Evolutionary conservation across 1,140 invertebrate genomes (phyloP), one percentile per base, ranked within the genome.

Genomic region (Chlorops oryzae): DNA sequence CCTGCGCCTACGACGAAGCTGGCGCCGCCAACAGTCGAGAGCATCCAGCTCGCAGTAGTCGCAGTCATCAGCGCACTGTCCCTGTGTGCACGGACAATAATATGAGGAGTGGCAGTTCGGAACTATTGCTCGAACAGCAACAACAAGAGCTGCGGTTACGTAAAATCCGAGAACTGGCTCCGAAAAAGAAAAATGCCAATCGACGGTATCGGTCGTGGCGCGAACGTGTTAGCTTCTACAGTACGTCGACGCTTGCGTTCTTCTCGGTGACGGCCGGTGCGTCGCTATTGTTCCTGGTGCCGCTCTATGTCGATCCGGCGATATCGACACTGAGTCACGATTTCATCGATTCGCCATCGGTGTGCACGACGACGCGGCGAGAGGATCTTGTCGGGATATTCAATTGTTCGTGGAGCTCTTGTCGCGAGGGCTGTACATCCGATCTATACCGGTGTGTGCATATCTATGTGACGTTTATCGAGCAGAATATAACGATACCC

Each of bases 281-380:
- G 22, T 87, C 87, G 3, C 77, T 92, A 23, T 78, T 92, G 27
- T 92, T 93, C 74, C 77, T 92, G 37, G 87, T 92, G 37, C 90
- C 89, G 37, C 77, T 92, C n/a, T 90, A 92, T 73, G 87, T 91
- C 34, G 70, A 93, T 73, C 88, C 89, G 22, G 89, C 89, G n/a
- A 82, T 93, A 52, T 90, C 88, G 59, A 91, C 89, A 4, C 73
- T 92, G 43, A 84, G 84, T 3, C 86, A 88, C 37, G 86, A 92
- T 71, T 92, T 92, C 69, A 82, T 85, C 34, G 80, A 84, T 2
- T 74, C 82, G 44, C 88, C 88, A 6, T 87, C 87, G 5, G 78
- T 82, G 37, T 92, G 90, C 72, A 80, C 85, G 0, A 89, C 87
- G 1, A 79, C 82, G 15, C 73, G 85, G 18, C 75, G 83, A n/a